These are phyloP conservation scores for Odontesthes bonariensis DNA, from an alignment of 2,113 vertebrate species.

Conservation along the genomic window DNA sequence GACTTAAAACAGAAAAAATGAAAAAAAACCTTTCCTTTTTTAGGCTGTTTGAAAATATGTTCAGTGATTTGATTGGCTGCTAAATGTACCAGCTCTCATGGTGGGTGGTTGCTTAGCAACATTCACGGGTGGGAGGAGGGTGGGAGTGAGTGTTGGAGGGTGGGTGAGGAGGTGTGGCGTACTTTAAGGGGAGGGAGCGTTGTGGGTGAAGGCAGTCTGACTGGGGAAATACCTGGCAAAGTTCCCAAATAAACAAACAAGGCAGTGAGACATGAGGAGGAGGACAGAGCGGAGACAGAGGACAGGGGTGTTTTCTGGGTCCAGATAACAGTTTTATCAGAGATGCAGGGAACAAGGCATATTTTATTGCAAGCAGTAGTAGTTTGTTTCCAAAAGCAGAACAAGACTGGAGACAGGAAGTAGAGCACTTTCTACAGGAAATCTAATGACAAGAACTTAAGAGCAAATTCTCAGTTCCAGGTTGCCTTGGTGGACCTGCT, in stretches of 20 bases:
- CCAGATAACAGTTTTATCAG: slow-evolving; percentile 46
- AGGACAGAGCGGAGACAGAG: slow-evolving; percentile 29
- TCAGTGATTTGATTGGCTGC: slow-evolving; percentile 67
- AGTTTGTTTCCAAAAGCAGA: slow-evolving; percentile 37
- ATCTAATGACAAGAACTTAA: slow-evolving; percentile 7
- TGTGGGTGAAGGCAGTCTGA: slow-evolving; percentile 65
- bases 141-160: slow-evolving; percentile 28
- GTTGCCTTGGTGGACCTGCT: background rate
- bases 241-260: slow-evolving; percentile 79
- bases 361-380: slow-evolving; percentile 22
- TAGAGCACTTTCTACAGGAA: background rate
- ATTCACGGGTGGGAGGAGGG: slow-evolving; percentile 53
- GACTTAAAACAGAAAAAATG: background rate
- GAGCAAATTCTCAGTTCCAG: background rate
- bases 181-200: slow-evolving; percentile 55
- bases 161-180: slow-evolving; percentile 26
- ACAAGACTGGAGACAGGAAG: slow-evolving; percentile 24
- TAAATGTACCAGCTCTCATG: slow-evolving; percentile 63
- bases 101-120: slow-evolving; percentile 79
- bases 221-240: slow-evolving; percentile 83
- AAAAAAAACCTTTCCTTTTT: slow-evolving; percentile 24
- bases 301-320: slow-evolving; percentile 42
- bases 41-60: slow-evolving; percentile 62
- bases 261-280: slow-evolving; percentile 27
- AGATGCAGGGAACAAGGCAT: slow-evolving; percentile 44